Conservation (phyloP, 2,113 vertebrate species). For the Ibidorhyncha struthersii region DNA sequence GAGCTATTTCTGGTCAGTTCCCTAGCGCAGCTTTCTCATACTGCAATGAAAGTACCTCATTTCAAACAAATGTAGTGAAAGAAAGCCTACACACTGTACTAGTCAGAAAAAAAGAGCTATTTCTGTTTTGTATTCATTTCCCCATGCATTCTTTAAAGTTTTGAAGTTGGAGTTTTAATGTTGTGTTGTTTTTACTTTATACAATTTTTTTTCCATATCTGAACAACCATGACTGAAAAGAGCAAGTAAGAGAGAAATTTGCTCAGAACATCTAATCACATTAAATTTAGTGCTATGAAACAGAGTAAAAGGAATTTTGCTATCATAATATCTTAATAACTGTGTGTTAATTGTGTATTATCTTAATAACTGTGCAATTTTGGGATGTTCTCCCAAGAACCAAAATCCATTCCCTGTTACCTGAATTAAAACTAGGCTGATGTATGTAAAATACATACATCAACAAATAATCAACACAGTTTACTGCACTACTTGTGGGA, state of each 20-base stretch:
- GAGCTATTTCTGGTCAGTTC: neutral
- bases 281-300: neutral
- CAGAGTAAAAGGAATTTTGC: neutral
- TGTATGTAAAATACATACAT: constrained; percentile 7
- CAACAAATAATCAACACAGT: constrained; percentile 29
- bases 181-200: neutral
- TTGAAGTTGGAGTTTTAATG: neutral
- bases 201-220: neutral
- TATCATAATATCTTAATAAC: neutral
- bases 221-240: neutral
- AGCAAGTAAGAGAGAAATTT: neutral
- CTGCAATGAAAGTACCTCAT: neutral
- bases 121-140: neutral
- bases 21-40: neutral
- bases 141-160: neutral
- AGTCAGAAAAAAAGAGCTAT: neutral
- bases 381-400: neutral
- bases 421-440: neutral
- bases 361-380: neutral
- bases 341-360: neutral
- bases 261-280: neutral
- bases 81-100: neutral
- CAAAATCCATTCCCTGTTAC: neutral
- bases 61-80: neutral
- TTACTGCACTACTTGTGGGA: neutral